Percentiles rank a stretch among this genome's conserved stretches.
Conservation (phyloP, 2,888 invertebrate species). For the Pimpla rufipes region DNA sequence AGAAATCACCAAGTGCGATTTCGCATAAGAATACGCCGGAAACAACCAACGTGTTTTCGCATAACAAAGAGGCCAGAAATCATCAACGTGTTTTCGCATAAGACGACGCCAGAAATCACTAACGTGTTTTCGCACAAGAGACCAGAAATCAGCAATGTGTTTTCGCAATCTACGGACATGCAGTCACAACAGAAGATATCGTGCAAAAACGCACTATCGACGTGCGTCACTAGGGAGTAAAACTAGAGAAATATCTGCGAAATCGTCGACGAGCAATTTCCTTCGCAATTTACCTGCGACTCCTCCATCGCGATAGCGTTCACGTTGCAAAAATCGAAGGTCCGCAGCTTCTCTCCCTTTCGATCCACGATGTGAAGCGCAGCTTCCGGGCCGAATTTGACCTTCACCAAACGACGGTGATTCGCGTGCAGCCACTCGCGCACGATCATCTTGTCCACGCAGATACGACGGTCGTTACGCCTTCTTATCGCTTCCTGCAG, state of each 20-base stretch:
- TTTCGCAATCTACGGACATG: conserved; percentile 23
- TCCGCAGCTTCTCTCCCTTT: conserved; percentile 96
- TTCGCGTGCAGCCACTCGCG: conserved; percentile 98
- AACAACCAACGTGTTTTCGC: too few relatives aligned
- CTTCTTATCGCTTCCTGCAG: conserved; percentile 92
- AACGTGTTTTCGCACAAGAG: too few relatives aligned
- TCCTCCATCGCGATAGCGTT: conserved; percentile 95
- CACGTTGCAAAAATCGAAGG: conserved; percentile 91
- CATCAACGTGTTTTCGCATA: not conserved
- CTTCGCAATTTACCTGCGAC: conserved; percentile 89
- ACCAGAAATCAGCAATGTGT: too few relatives aligned
- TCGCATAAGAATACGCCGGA: not conserved
- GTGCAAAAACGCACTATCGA: conserved; percentile 15
- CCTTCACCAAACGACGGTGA: conserved; percentile 94
- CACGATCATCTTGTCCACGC: conserved; percentile 96
- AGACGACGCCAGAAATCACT: too few relatives aligned
- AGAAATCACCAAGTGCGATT: conserved; percentile 18
- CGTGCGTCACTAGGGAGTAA: not conserved
- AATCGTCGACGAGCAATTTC: not conserved
- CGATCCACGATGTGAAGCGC: conserved; percentile 95
- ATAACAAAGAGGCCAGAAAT: too few relatives aligned
- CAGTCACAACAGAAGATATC: conserved; percentile 5
- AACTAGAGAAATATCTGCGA: not conserved
- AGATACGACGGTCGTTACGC: conserved; percentile 87
- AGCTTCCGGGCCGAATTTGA: conserved; percentile 95